Evolutionary conservation across 1,140 invertebrate species (phyloP), one percentile per base, ranked within the genome.

Genomic region (Trichonephila clavata): DNA sequence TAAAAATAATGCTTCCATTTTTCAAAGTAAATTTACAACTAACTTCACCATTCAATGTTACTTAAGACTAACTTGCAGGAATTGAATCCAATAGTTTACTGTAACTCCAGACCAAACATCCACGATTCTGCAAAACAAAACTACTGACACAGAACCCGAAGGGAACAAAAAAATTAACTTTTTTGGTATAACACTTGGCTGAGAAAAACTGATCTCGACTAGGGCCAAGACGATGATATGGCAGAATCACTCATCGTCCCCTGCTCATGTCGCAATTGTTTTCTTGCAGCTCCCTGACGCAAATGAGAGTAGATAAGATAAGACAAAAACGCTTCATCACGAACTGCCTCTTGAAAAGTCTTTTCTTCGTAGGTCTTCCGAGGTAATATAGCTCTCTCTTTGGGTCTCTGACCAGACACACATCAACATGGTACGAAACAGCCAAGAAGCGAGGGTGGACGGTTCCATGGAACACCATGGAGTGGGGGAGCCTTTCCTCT

Each of bases 401-500:
- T 21, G 43, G 6, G 6, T 39, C 86, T 92, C 43, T 27, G 91
- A 92, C 83, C 57, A 65, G 39, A 93, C 92, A 93, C 32, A 93
- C 39, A 24, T 24, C 63, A 61, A 32, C 10, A 93, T 93, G 92
- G 92, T 93, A 43, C 92, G 92, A 87, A 93, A 93, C 92, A 84
- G 14, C n/a, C 59, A 84, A 7, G n/a, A 24, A 2, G 27, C 16
- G 13, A n/a, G 18, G 7, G 21, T 60, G 24, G 94, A 94, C 32
- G 94, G 94, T 1, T 90, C 86, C 20, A 93, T 86, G 86, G 94
- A 94, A 63, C 86, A 94, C 7, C 89, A 86, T 43, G 94, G 94
- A 20, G 90, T 90, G 16, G 89, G 65, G 21, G 94, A 95, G 27
- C 95, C 97, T 95, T 99, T 99, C 96, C 97, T 99, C 59, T 99